These are phyloP conservation scores for Drosophila neutralis DNA, from an alignment of 2,888 invertebrate genomes.

Conservation along the genomic window DNA sequence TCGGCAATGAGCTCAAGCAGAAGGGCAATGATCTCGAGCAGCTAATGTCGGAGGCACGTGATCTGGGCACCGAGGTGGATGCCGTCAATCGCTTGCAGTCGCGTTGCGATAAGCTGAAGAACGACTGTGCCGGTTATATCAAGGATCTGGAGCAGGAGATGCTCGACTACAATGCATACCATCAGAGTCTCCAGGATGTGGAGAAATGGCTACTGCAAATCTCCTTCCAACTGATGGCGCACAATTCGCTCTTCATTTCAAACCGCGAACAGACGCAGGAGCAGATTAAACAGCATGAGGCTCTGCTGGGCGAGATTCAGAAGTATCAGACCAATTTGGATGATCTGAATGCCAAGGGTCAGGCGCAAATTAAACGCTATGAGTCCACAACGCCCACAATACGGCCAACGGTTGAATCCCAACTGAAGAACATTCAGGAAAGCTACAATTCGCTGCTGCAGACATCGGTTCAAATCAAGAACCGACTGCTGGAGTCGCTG, in stretches of 20 bases:
- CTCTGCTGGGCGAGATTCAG: constrained; percentile 90
- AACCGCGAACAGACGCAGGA: constrained; percentile 96
- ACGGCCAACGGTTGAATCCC: constrained; percentile 91
- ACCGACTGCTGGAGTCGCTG: constrained; percentile 93
- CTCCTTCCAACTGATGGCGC: constrained; percentile 97
- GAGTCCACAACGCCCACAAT: constrained; percentile 89
- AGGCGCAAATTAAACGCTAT: constrained; percentile 93
- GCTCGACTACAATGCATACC: constrained; percentile 93
- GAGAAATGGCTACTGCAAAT: constrained; percentile 98
- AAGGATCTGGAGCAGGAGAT: constrained; percentile 92
- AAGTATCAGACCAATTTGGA: constrained; percentile 93
- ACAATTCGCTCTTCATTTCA: constrained; percentile 96
- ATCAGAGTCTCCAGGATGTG: constrained; percentile 95
- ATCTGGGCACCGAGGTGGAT: constrained; percentile 88
- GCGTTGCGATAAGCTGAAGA: constrained; percentile 89
- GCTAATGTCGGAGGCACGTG: constrained; percentile 90
- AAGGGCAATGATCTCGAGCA: constrained; percentile 92
- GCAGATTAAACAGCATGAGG: constrained; percentile 94
- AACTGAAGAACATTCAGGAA: constrained; percentile 95
- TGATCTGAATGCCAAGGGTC: constrained; percentile 92
- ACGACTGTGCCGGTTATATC: constrained; percentile 87
- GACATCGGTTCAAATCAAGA: constrained; percentile 95
- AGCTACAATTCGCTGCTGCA: constrained; percentile 95
- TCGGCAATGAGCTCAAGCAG: constrained; percentile 91
- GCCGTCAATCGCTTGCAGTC: constrained; percentile 89